Evolutionary conservation across 2,888 invertebrate species (phyloP), one percentile per base, ranked within the genome.

Genomic region (Sialis lutaria): DNA sequence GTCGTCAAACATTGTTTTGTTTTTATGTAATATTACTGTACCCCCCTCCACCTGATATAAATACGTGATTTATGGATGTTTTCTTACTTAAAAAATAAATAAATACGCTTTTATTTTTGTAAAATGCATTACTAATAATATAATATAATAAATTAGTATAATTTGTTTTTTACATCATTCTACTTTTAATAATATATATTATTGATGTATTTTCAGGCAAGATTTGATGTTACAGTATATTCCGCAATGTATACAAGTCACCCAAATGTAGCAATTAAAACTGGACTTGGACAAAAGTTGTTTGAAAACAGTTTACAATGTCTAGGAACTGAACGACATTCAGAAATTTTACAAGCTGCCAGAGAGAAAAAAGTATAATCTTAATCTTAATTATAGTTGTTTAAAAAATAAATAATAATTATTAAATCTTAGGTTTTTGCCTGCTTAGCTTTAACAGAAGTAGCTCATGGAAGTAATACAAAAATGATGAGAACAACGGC

Each of bases 381-480:
- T 30, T 59, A 62, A 45, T 22, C n/a, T 30, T 42, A 34, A 42
- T 40, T 39, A 13, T 2, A 43, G 8, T 47, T 12, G 9, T 13
- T 10, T 9, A 13, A n/a, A 42, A 42, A 42, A 33, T 40, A 13
- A 30, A 40, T 12, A 47, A 13, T 6, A 34, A n/a, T 32, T 22
- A 4, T 22, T 2, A 22, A 22, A 22, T 56, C 53, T 34, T 58
- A 80, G 80, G 73, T 82, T 47, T 67, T 82, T 51, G 85, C 90
- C 4, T 87, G 88, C 57, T 79, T 93, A 63, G 87, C 89, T 1
- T 67, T 96, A 51, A 97, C 96, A 1, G 97, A 97, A 70, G 73
- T 96, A 31, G 78, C 88, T 30, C 96, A 97, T 66, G 97, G 96
- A 0, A 91, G 91, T 34, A 93, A 96, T 66, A 89, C 90, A 5